Percentiles rank a stretch among this genome's conserved stretches.
These are phyloP conservation scores for Meghimatium bilineatum DNA, from an alignment of 2,888 invertebrate species.

Conservation along the genomic window DNA sequence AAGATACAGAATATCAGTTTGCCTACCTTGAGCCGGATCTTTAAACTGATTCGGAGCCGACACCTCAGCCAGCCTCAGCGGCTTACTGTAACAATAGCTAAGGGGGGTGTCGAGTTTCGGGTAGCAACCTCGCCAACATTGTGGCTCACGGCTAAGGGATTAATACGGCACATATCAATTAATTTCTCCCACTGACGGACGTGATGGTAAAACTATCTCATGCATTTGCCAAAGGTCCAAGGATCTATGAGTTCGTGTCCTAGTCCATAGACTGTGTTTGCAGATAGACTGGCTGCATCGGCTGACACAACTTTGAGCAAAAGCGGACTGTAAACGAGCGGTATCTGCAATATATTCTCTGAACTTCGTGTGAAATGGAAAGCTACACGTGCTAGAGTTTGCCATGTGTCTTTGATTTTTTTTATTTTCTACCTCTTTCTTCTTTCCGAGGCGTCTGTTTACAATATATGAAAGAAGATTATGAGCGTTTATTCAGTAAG, in stretches of 20 bases:
- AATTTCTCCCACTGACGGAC: slow-evolving; percentile 27
- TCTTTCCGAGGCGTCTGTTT: background rate
- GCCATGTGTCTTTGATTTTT: slow-evolving; percentile 25
- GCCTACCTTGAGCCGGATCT: slow-evolving; percentile 20
- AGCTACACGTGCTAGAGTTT: background rate
- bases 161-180: slow-evolving; percentile 46
- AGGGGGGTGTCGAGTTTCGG: background rate
- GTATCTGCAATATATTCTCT: background rate
- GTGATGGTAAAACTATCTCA: slow-evolving; percentile 41
- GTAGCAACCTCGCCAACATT: background rate
- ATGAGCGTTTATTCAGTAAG: background rate
- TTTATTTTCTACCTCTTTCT: slow-evolving; percentile 6
- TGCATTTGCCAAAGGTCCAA: slow-evolving; percentile 37
- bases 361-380: background rate
- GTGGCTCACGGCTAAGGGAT: slow-evolving; percentile 36
- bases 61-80: slow-evolving; percentile 5
- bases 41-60: background rate
- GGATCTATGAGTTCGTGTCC: slow-evolving; percentile 31
- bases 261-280: background rate
- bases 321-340: background rate
- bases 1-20: slow-evolving; percentile 41
- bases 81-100: slow-evolving; percentile 33
- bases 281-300: slow-evolving; percentile 17
- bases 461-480: slow-evolving; percentile 28
- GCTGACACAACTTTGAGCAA: slow-evolving; percentile 34